Conservation (phyloP, 2,113 vertebrate genomes). For the Engraulis encrasicolus region DNA sequence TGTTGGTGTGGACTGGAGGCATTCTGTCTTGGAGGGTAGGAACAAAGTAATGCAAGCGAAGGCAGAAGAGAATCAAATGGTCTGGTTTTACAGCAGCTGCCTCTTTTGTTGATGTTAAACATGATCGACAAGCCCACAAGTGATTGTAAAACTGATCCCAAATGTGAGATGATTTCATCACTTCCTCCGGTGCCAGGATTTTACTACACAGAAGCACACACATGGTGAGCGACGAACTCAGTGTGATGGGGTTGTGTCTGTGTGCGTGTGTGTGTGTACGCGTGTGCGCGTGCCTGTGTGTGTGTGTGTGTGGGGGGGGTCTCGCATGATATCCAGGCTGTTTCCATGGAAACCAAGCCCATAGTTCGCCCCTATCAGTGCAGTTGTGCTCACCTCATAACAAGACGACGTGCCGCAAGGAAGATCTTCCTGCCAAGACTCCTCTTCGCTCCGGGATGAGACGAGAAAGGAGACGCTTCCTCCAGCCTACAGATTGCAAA, state of each 20-base stretch:
- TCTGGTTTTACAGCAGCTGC: not conserved
- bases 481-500: not conserved
- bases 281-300: too few species aligned
- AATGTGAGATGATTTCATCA: not conserved
- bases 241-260: slow-evolving; percentile 9
- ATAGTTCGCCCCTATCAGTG: not conserved
- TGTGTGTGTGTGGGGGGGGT: too few species aligned
- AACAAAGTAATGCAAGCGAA: not conserved
- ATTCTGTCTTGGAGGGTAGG: not conserved
- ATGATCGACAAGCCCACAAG: not conserved
- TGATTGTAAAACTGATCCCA: not conserved
- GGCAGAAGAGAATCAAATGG: not conserved
- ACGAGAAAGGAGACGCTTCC: not conserved
- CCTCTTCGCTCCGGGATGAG: slow-evolving; percentile 18
- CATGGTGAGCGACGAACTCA: not conserved
- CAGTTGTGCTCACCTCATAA: slow-evolving; percentile 5
- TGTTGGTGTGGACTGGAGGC: not conserved
- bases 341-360: slow-evolving; percentile 57
- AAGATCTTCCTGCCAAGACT: slow-evolving; percentile 17
- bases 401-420: slow-evolving; percentile 22
- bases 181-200: not conserved
- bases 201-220: not conserved
- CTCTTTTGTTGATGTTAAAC: not conserved
- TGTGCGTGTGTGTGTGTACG: too few species aligned
- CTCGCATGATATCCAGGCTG: slow-evolving; percentile 36